A percentile compares a stretch with the other conserved stretches of the same genome.
phyloP scores from a whole-genome alignment of 2,113 vertebrate genomes.

The Apus apus region DNA sequence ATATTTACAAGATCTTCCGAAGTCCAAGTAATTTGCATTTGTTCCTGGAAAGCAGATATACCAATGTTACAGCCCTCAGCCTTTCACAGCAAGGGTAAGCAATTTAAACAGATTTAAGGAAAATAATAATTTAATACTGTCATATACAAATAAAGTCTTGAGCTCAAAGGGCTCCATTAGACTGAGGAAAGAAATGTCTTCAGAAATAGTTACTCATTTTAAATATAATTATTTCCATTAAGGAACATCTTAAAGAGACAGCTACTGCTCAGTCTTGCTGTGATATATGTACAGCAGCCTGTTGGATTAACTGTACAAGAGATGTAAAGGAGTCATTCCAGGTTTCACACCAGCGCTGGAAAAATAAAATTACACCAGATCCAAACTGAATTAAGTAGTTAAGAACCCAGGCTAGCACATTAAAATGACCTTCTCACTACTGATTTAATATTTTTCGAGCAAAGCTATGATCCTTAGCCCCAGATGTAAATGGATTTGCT shows the following conservation, averaged over 20 bases:
- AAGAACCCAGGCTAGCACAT: not conserved
- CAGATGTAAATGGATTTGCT: slow-evolving; percentile 1
- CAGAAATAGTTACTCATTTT: not conserved
- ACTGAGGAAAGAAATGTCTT: not conserved
- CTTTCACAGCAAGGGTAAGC: not conserved
- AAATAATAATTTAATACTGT: not conserved
- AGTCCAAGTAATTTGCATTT: not conserved
- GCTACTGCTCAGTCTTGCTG: not conserved
- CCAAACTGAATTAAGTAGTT: slow-evolving; percentile 33
- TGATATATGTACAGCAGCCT: not conserved
- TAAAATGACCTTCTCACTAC: not conserved
- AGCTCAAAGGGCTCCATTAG: not conserved
- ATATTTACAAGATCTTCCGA: not conserved
- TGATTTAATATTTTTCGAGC: not conserved
- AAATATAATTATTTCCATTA: not conserved
- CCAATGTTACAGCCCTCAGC: not conserved
- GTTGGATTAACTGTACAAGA: not conserved
- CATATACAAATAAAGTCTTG: not conserved
- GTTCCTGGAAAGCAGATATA: not conserved
- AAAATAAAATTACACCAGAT: slow-evolving; percentile 26
- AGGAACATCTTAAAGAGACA: not conserved
- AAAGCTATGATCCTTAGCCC: not conserved
- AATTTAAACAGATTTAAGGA: not conserved
- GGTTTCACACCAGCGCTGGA: not conserved
- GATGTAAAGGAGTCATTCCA: slow-evolving; percentile 23